These are phyloP conservation scores for Mallotus villosus DNA, from an alignment of 2,797 vertebrate genomes.

Conservation along the genomic window DNA sequence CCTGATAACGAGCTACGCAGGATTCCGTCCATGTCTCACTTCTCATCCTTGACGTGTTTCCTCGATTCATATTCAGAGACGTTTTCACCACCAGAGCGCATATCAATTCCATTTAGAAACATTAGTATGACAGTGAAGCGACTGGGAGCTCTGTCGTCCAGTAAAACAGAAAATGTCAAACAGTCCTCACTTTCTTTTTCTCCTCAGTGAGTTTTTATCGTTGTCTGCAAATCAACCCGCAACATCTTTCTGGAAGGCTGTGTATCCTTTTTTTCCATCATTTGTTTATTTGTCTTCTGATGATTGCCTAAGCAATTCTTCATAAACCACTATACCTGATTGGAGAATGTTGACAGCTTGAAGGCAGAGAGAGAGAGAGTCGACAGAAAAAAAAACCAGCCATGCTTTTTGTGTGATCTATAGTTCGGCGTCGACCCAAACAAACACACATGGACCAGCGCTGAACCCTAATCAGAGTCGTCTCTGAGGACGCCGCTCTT, in stretches of 20 bases:
- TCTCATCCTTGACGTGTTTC: no score
- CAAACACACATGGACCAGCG: slow-evolving; percentile 19
- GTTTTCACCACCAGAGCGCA: no score
- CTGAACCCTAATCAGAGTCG: slow-evolving; percentile 41
- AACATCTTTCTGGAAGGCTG: neutral
- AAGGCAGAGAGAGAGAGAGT: neutral
- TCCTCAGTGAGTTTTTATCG: neutral
- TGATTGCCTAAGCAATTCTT: neutral
- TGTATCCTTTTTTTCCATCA: neutral
- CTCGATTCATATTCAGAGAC: no score
- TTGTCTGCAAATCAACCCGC: neutral
- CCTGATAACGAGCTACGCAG: neutral
- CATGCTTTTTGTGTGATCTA: slow-evolving; percentile 4
- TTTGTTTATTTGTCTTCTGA: neutral
- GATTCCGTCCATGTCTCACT: no score
- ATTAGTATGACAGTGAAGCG: no score
- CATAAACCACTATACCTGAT: neutral
- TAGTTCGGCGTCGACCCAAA: slow-evolving; percentile 26
- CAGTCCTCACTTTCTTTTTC: neutral
- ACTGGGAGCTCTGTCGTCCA: neutral
- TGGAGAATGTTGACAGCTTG: neutral
- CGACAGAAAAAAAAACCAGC: slow-evolving; percentile 1
- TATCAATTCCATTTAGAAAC: no score
- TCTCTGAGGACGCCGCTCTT: slow-evolving; percentile 34
- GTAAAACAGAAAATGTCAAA: no score